phyloP scores from a whole-genome alignment of 2,888 invertebrate genomes.

The Microctonus aethiopoides region DNA sequence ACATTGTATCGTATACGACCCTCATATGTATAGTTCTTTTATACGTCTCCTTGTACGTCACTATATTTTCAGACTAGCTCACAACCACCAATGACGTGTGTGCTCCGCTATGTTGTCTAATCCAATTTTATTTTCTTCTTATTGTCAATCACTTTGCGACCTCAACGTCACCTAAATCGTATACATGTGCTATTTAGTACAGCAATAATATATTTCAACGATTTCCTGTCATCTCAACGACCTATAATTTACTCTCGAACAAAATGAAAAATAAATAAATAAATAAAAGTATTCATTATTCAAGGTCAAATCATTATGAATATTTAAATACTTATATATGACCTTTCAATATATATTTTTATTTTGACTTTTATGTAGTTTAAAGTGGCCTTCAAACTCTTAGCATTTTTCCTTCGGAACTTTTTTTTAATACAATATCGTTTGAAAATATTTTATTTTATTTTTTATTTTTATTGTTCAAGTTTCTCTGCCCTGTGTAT shows the following conservation, averaged over 20 bases:
- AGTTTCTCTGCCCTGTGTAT: neutral
- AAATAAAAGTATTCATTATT: neutral
- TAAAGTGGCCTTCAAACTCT: neutral
- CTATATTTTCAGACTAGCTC: constrained; percentile 38
- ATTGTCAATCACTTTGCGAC: constrained; percentile 27
- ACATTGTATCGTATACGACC: constrained; percentile 41
- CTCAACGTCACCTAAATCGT: neutral
- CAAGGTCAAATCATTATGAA: neutral
- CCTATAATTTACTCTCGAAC: neutral
- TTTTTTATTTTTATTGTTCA: neutral
- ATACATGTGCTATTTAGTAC: no score
- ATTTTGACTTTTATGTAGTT: neutral
- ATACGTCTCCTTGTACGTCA: neutral
- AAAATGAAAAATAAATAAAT: neutral
- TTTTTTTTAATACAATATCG: neutral
- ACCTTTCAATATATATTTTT: neutral
- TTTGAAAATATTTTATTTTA: neutral
- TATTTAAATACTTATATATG: neutral
- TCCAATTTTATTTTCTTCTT: constrained; percentile 26
- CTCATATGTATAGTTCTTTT: neutral
- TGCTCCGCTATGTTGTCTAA: constrained; percentile 9
- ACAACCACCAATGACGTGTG: constrained; percentile 31
- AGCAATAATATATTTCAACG: neutral
- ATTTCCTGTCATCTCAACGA: neutral
- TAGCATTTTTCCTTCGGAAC: neutral